Evolutionary conservation across 1,140 invertebrate genomes (phyloP), one percentile per base, ranked within the genome.

Genomic region (Paramacrobiotus metropolitanus): DNA sequence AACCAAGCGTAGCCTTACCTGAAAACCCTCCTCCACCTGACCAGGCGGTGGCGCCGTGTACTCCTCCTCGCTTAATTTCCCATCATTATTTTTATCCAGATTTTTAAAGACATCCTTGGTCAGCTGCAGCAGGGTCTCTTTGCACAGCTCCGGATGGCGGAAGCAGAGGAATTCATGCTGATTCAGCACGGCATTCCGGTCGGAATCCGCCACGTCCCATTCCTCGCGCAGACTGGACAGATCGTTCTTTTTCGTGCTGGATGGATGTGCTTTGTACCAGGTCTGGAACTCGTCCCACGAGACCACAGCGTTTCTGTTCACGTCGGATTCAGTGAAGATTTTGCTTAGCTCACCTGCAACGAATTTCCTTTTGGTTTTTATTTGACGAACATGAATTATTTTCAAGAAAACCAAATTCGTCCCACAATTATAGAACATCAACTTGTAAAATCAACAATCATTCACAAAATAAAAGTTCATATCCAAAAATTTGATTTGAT

Each of bases 81-180:
- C 48, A 24, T 55, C 48, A 4, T 15, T 9, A 55, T 55, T 55
- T 24, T 55, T 55, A 28, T 55, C 48, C 48, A 55, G 15, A 24
- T 55, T 55, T 24, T 55, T 55, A 15, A 55, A 20, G 15, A 55
- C 24, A 24, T 55, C 48, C 28, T 15, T 4, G 24, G 48, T 24
- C 48, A 55, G 24, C 24, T 55, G 48, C 4, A 9, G 15, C 24
- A 55, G 48, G 4, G 48, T 55, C 24, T 20, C 48, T 9, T 15
- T 24, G 48, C 48, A 55, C 48, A 55, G 48, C 24, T 55, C 48
- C 15, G 48, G 48, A 24, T 55, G 48, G 15, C 48, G 48, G 24
- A 55, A 55, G 24, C 48, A 55, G 24, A 55, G 48, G 28, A 55
- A 55, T 24, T 55, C 48, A 24, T 55, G 48, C 24, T 28, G 15